These are phyloP conservation scores for Zelleria hepariella DNA, from an alignment of 2,888 invertebrate species.

Conservation along the genomic window DNA sequence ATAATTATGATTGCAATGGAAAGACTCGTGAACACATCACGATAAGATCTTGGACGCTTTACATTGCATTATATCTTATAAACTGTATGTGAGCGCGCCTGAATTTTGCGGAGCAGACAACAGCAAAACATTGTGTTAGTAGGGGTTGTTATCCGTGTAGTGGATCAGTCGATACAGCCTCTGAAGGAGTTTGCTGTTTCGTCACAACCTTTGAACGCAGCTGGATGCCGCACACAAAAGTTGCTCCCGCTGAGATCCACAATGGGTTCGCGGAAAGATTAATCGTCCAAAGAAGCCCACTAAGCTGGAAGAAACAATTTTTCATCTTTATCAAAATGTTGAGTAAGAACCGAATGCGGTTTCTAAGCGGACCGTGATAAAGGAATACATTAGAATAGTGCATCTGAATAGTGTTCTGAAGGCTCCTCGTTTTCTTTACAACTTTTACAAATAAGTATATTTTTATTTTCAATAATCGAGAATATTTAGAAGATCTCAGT, in stretches of 20 bases:
- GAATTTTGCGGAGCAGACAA: background rate
- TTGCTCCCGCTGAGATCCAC: conserved; percentile 51
- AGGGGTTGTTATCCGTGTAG: background rate
- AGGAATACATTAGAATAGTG: background rate
- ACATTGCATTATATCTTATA: no score
- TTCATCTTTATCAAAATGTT: conserved; percentile 67
- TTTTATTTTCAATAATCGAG: no score
- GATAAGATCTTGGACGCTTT: background rate
- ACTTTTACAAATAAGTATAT: no score
- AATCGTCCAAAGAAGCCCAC: conserved; percentile 60
- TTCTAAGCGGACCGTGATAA: background rate
- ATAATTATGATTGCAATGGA: no score
- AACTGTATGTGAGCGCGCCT: background rate
- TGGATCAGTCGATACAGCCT: background rate
- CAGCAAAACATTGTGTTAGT: background rate
- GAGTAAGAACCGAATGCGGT: conserved; percentile 22
- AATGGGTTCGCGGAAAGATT: conserved; percentile 65
- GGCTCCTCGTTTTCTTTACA: background rate
- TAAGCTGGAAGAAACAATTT: conserved; percentile 59
- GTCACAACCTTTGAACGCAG: conserved; percentile 56
- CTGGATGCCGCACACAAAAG: conserved; percentile 57
- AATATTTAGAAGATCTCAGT: no score
- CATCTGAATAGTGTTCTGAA: background rate
- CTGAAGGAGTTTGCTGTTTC: conserved; percentile 18
- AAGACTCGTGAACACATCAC: background rate